A percentile compares a stretch with the other conserved stretches of the same genome.
These are phyloP conservation scores for Blastobasis lacticolella DNA, from an alignment of 2,888 invertebrate genomes.

Conservation along the genomic window DNA sequence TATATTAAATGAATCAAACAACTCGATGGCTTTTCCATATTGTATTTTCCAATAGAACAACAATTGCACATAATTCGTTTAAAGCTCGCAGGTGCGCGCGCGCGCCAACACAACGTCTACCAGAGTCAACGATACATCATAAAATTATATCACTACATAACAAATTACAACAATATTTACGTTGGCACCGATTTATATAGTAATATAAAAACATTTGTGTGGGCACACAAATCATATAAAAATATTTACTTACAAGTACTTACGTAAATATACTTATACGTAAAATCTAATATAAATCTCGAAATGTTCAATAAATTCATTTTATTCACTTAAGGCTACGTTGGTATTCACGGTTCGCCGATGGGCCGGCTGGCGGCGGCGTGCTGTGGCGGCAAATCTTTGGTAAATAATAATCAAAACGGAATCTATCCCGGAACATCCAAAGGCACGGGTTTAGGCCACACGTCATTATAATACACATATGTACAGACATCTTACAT, in stretches of 20 bases:
- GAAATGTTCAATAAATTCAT: constrained; percentile 62
- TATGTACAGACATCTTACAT: constrained; percentile 8
- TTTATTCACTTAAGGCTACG: constrained; percentile 52
- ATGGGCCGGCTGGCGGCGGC: constrained; percentile 31
- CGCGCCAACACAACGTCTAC: constrained; percentile 35
- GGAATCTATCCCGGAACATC: constrained; percentile 7
- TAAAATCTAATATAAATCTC: constrained; percentile 65
- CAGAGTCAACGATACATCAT: constrained; percentile 65
- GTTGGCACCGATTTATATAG: constrained; percentile 70
- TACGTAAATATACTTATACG: constrained; percentile 61
- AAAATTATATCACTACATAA: constrained; percentile 70
- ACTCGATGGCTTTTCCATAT: constrained; percentile 37
- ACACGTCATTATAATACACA: constrained; percentile 14
- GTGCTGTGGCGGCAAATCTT: constrained; percentile 22
- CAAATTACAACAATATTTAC: constrained; percentile 72
- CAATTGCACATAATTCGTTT: constrained; percentile 66
- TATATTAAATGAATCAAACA: constrained; percentile 34
- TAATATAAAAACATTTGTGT: constrained; percentile 67
- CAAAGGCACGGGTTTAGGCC: constrained; percentile 25
- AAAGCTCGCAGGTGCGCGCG: constrained; percentile 48
- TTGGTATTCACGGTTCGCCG: constrained; percentile 50
- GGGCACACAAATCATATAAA: constrained; percentile 62
- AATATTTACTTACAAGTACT: constrained; percentile 66
- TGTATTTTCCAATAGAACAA: constrained; percentile 69
- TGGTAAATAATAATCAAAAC: constrained; percentile 23